Conservation (phyloP, 2,113 vertebrate genomes). For the Setophaga kirtlandii region DNA sequence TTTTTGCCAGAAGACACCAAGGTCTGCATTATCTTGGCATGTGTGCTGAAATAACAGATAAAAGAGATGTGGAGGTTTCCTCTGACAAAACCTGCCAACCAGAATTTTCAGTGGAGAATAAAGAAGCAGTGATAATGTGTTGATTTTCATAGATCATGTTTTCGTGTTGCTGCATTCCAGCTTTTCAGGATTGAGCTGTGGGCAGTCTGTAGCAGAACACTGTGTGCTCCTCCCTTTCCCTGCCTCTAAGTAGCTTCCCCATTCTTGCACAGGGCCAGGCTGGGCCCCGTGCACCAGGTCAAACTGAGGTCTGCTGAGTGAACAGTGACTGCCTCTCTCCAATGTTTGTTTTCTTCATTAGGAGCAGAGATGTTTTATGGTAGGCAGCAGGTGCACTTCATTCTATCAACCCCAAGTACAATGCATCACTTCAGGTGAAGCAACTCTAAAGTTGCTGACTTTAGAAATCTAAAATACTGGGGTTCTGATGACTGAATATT, state of each 20-base stretch:
- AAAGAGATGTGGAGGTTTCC: not conserved
- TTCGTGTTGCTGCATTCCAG: fast-evolving
- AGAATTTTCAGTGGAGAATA: not conserved
- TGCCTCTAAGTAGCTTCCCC: not conserved
- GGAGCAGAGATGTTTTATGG: not conserved
- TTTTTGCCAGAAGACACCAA: not conserved
- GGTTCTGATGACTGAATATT: not conserved
- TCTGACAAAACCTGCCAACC: not conserved
- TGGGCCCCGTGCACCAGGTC: not conserved
- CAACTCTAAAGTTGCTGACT: not conserved
- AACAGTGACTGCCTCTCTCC: not conserved
- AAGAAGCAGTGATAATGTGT: not conserved
- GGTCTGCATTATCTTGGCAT: not conserved
- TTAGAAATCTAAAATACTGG: not conserved
- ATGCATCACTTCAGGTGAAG: fast-evolving
- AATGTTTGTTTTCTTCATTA: not conserved
- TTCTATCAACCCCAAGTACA: not conserved
- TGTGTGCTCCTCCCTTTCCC: fast-evolving
- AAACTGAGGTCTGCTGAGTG: not conserved
- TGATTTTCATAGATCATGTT: not conserved
- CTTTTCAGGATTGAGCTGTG: not conserved
- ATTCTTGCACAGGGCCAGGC: fast-evolving
- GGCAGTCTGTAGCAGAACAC: not conserved
- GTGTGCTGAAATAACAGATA: not conserved
- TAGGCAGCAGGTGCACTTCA: not conserved